Conservation (phyloP, 2,888 invertebrate species). For the Parnassius glacialis region DNA sequence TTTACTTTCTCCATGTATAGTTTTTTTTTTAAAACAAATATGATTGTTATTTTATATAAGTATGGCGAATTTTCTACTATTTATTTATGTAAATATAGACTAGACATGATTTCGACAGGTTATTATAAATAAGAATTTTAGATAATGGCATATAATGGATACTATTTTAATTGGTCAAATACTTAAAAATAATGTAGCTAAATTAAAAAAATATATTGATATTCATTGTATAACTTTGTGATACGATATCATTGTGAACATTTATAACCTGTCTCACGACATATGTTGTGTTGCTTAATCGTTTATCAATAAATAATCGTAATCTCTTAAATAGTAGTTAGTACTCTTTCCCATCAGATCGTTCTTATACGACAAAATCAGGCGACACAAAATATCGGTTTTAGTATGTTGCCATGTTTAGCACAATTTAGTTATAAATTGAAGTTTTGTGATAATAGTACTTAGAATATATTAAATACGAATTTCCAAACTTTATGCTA, state of each 20-base stretch:
- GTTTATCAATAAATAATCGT: constrained; percentile 35
- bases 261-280: constrained; percentile 75
- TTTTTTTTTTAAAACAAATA: constrained; percentile 12
- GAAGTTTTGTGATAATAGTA: constrained; percentile 77
- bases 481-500: constrained; percentile 48
- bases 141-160: constrained; percentile 4
- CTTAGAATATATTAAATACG: constrained; percentile 51
- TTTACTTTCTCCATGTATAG: constrained; percentile 30
- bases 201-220: constrained; percentile 1
- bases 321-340: constrained; percentile 59
- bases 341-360: constrained; percentile 77
- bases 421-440: constrained; percentile 71
- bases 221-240: constrained; percentile 6
- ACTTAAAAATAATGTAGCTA: not conserved
- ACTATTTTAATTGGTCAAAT: not conserved
- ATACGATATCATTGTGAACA: constrained; percentile 31
- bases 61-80: constrained; percentile 5
- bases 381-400: constrained; percentile 42
- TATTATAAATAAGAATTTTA: constrained; percentile 22
- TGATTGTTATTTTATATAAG: constrained; percentile 12
- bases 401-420: constrained; percentile 50
- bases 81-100: constrained; percentile 14
- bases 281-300: constrained; percentile 69
- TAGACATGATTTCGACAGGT: constrained; percentile 19
- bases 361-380: constrained; percentile 47